These are phyloP conservation scores for Mactra quadrangularis DNA, from an alignment of 1,140 invertebrate species.

Conservation along the genomic window DNA sequence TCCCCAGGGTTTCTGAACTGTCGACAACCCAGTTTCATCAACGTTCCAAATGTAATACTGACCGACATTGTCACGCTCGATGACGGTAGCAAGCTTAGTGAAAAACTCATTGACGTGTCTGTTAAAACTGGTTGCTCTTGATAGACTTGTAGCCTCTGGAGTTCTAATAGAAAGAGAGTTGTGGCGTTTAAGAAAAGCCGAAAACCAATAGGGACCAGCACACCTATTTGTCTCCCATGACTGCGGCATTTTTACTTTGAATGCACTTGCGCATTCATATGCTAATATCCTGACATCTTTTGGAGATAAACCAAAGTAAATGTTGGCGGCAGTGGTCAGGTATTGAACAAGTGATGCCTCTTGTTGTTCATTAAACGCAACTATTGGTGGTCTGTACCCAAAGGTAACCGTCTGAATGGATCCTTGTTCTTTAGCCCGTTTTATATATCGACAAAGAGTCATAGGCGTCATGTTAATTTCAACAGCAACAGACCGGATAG, in stretches of 20 bases:
- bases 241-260: neutral
- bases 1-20: neutral
- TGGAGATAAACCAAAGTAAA: conserved; percentile 3
- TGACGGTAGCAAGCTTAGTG: neutral
- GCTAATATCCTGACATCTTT: neutral
- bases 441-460: neutral
- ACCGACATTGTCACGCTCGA: neutral
- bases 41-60: neutral
- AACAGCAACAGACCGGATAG: neutral
- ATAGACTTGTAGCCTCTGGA: neutral
- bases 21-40: conserved; percentile 3
- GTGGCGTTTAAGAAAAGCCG: too few species aligned
- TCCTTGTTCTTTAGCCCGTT: neutral
- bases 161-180: neutral
- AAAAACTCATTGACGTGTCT: conserved; percentile 1
- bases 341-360: neutral
- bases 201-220: conserved; percentile 4
- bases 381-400: neutral
- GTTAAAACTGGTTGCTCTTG: neutral
- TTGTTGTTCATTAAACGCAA: neutral
- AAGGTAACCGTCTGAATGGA: neutral
- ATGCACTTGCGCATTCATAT: conserved; percentile 7
- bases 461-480: neutral
- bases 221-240: neutral
- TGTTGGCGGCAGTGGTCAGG: neutral